phyloP scores from a whole-genome alignment of 2,797 vertebrate genomes.

The Morelia viridis region DNA sequence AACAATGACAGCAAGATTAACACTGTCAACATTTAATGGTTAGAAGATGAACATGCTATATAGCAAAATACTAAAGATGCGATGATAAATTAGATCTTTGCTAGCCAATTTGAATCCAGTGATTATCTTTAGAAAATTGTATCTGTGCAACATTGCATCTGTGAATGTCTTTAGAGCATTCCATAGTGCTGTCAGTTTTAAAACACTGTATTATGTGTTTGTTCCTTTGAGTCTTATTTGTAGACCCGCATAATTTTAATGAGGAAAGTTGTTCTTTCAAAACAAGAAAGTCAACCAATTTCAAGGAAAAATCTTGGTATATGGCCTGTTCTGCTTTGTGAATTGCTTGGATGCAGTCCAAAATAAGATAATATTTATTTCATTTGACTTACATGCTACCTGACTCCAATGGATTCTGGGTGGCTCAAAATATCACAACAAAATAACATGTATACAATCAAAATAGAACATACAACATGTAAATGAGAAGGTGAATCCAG shows the following conservation, averaged over 20 bases:
- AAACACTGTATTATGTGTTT: neutral
- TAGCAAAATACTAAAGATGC: neutral
- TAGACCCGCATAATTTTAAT: neutral
- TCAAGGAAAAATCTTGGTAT: neutral
- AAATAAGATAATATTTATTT: neutral
- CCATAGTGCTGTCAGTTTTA: neutral
- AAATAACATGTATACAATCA: neutral
- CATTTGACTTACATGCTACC: neutral
- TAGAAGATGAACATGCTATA: neutral
- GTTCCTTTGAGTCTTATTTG: neutral
- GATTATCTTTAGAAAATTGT: neutral
- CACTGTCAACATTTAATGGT: neutral
- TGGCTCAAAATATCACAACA: neutral
- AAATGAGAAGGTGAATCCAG: neutral
- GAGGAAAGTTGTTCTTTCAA: neutral
- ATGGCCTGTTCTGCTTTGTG: neutral
- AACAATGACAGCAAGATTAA: neutral
- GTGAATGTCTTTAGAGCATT: neutral
- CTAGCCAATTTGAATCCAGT: neutral
- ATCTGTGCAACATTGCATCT: neutral
- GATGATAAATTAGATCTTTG: neutral
- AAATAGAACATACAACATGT: neutral
- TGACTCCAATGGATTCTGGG: neutral
- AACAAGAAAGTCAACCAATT: neutral
- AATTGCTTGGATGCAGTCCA: neutral